These are phyloP conservation scores for Apogon talboti DNA, from an alignment of 2,797 vertebrate species.

Conservation along the genomic window DNA sequence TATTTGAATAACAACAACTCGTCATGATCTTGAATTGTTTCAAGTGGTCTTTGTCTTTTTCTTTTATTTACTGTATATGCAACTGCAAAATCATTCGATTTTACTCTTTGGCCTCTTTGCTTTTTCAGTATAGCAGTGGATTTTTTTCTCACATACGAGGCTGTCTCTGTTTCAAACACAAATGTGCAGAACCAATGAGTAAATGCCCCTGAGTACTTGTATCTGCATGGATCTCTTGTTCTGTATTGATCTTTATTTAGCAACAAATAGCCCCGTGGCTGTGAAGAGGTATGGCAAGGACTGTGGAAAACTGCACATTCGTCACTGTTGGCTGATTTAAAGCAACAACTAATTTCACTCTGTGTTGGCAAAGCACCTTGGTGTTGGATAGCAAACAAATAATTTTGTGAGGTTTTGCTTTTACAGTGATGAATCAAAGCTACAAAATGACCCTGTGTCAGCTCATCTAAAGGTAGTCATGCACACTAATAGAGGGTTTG, in stretches of 20 bases:
- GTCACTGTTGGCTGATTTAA: slow-evolving; percentile 58
- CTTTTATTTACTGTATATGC: slow-evolving; percentile 18
- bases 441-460: slow-evolving; percentile 34
- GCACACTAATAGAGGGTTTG: slow-evolving; percentile 23
- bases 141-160: slow-evolving; percentile 21
- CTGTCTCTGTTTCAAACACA: slow-evolving; percentile 43
- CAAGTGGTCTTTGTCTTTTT: slow-evolving; percentile 2
- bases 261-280: slow-evolving; percentile 53
- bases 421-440: slow-evolving; percentile 40
- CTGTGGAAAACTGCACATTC: slow-evolving; percentile 59
- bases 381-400: slow-evolving; percentile 46
- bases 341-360: slow-evolving; percentile 56
- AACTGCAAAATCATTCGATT: slow-evolving; percentile 17
- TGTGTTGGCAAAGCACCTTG: slow-evolving; percentile 33
- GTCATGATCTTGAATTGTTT: slow-evolving; percentile 12
- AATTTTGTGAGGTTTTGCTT: slow-evolving; percentile 36
- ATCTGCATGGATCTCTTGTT: slow-evolving; percentile 72
- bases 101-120: not conserved
- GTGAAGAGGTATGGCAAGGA: slow-evolving; percentile 32
- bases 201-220: slow-evolving; percentile 50
- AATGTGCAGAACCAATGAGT: slow-evolving; percentile 58
- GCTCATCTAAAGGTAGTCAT: slow-evolving; percentile 31
- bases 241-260: slow-evolving; percentile 76
- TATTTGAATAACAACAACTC: not conserved
- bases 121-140: slow-evolving; percentile 5